phyloP scores from a whole-genome alignment of 2,113 vertebrate species.

The Psephotus haematonotus region DNA sequence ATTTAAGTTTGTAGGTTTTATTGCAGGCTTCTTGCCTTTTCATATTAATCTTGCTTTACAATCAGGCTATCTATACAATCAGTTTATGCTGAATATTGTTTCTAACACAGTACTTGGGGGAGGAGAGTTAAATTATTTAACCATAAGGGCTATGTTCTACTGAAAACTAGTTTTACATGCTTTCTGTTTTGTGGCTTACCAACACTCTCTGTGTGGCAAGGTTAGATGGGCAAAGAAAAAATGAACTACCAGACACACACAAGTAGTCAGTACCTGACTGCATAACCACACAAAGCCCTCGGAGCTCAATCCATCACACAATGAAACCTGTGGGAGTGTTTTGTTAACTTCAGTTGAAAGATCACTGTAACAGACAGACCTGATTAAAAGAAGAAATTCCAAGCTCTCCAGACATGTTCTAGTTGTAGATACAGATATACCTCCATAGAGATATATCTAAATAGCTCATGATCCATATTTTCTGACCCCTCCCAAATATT shows the following conservation, averaged over 20 bases:
- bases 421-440: background rate
- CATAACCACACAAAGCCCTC: background rate
- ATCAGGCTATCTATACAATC: constrained; percentile 74
- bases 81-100: constrained; percentile 70
- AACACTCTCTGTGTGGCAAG: constrained; percentile 1
- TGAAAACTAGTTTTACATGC: constrained; percentile 62
- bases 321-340: constrained; percentile 25
- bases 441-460: background rate
- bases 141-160: constrained; percentile 67
- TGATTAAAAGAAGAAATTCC: background rate
- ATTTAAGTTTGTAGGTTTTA: constrained; percentile 81
- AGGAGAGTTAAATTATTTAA: constrained; percentile 62
- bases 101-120: constrained; percentile 50
- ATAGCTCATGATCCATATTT: background rate
- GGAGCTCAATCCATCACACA: constrained; percentile 11
- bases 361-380: background rate
- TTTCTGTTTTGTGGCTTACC: constrained; percentile 52
- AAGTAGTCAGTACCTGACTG: background rate
- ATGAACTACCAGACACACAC: background rate
- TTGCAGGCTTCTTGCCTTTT: constrained; percentile 77
- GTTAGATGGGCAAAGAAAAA: background rate
- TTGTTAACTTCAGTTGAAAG: background rate
- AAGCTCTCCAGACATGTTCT: background rate
- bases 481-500: background rate
- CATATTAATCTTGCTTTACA: constrained; percentile 81